These are phyloP conservation scores for Spheniscus mendiculus DNA, from an alignment of 2,113 vertebrate species.

Conservation along the genomic window DNA sequence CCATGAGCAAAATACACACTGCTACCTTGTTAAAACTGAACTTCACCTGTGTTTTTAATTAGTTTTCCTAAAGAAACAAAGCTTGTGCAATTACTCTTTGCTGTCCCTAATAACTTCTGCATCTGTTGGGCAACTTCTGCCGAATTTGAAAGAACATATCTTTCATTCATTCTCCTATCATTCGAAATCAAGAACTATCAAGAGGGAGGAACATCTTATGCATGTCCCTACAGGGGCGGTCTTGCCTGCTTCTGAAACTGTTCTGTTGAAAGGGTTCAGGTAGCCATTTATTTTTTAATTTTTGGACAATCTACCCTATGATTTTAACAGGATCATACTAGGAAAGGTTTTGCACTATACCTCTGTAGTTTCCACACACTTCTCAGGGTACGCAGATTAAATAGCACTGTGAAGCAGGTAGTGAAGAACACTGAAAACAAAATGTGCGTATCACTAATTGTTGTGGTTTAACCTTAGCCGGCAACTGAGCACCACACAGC, in stretches of 20 bases:
- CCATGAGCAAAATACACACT: not conserved
- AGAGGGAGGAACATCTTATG: not conserved
- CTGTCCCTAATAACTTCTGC: not conserved
- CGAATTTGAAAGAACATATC: not conserved
- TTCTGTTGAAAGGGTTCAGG: not conserved
- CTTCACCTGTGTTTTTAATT: not conserved
- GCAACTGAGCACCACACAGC: too few relatives aligned
- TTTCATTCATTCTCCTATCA: not conserved
- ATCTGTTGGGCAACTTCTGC: not conserved
- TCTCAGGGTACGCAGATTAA: not conserved
- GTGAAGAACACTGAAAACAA: not conserved
- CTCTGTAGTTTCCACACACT: not conserved
- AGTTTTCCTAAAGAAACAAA: not conserved
- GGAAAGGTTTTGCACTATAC: not conserved
- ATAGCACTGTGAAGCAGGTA: not conserved
- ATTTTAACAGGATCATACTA: not conserved
- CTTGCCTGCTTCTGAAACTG: not conserved
- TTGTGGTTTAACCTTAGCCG: too few relatives aligned
- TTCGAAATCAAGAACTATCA: not conserved
- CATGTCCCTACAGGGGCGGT: rapidly evolving
- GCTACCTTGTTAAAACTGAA: not conserved
- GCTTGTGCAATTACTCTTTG: not conserved
- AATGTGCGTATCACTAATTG: rapidly evolving
- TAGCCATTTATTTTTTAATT: not conserved
- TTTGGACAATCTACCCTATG: not conserved